Conservation (phyloP, 2,113 vertebrate genomes). For the Rallus limicola region DNA sequence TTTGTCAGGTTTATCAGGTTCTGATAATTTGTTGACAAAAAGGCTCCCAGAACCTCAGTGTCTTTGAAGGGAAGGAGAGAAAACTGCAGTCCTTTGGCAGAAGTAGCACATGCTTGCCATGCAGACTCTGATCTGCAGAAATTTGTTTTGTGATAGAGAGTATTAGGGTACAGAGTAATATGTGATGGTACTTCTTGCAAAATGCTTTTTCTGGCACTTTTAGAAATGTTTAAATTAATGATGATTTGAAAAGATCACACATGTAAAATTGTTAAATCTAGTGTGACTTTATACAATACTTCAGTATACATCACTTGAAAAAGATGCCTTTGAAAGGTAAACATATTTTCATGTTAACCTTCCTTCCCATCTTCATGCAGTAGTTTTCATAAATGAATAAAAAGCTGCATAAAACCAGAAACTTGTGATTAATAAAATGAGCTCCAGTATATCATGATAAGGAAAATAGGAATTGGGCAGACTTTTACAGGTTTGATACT, state of each 20-base stretch:
- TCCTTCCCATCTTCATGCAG: background rate
- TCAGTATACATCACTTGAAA: background rate
- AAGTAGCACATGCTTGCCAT: rapidly evolving
- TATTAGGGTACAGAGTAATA: background rate
- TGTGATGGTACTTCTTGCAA: background rate
- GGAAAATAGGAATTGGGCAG: background rate
- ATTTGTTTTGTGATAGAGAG: background rate
- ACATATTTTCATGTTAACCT: background rate
- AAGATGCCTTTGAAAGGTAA: background rate
- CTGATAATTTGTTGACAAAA: background rate
- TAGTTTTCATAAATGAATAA: background rate
- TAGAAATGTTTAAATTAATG: background rate
- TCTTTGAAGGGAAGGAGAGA: background rate
- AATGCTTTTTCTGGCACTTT: background rate
- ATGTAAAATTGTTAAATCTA: background rate
- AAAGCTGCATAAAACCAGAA: background rate
- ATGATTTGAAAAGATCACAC: background rate
- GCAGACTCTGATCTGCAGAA: background rate
- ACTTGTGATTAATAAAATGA: background rate
- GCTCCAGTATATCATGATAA: background rate
- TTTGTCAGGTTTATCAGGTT: background rate
- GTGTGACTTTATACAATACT: background rate
- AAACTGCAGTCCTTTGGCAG: background rate
- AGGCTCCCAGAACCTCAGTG: background rate
- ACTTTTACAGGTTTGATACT: background rate